Conservation (phyloP, 2,797 vertebrate species). For the Cyclopterus lumpus region DNA sequence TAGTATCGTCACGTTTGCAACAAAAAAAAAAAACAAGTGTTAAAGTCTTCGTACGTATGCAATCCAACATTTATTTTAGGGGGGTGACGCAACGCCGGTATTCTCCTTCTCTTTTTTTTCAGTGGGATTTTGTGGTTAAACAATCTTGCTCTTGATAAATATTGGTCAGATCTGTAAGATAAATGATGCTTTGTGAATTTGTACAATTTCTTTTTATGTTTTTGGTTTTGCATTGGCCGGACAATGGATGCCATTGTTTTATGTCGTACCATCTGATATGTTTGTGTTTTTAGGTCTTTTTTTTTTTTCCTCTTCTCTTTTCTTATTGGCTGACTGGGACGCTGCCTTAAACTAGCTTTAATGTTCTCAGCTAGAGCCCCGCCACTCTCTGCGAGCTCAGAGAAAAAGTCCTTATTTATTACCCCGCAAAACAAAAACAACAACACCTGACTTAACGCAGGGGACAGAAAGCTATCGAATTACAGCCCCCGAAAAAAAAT, state of each 20-base stretch:
- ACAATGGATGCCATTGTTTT: constrained; percentile 89
- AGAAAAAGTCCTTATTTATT: constrained; percentile 84
- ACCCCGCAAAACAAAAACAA: constrained; percentile 68
- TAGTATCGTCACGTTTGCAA: not conserved
- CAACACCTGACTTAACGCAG: constrained; percentile 69
- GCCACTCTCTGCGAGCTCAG: constrained; percentile 78
- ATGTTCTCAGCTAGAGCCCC: constrained; percentile 80
- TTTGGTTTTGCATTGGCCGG: constrained; percentile 81
- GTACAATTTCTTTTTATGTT: constrained; percentile 85
- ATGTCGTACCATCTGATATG: constrained; percentile 86
- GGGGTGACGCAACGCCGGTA: constrained; percentile 34
- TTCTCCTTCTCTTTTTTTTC: constrained; percentile 72
- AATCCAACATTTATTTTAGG: not conserved
- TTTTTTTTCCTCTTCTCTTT: constrained; percentile 87
- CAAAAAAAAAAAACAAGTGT: not conserved
- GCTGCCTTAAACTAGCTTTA: constrained; percentile 89
- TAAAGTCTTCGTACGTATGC: not conserved
- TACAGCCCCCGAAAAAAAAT: constrained; percentile 45
- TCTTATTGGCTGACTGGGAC: constrained; percentile 87
- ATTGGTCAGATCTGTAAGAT: constrained; percentile 88
- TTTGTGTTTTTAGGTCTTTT: constrained; percentile 79
- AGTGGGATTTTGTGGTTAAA: constrained; percentile 76
- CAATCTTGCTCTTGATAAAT: constrained; percentile 87
- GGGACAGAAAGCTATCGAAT: constrained; percentile 64
- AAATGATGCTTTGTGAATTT: constrained; percentile 92